These are phyloP conservation scores for Pogonomyrmex californicus DNA, from an alignment of 1,140 invertebrate species.

Conservation along the genomic window DNA sequence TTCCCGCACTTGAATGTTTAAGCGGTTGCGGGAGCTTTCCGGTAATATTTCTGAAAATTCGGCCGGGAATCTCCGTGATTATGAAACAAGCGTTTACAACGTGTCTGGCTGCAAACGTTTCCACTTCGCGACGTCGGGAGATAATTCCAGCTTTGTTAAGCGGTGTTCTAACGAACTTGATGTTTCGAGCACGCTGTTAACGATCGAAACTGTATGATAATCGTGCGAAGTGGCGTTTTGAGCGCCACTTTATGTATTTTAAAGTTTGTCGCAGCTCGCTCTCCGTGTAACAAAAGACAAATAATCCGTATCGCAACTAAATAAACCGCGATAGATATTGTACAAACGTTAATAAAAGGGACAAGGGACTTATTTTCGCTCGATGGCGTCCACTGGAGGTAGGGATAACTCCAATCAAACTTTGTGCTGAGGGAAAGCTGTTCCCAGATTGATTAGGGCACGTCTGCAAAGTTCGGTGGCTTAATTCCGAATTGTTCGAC, in stretches of 20 bases:
- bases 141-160: slow-evolving; percentile 46
- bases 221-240: slow-evolving; percentile 21
- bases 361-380: background rate
- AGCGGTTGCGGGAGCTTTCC: slow-evolving; percentile 8
- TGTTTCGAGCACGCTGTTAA: slow-evolving; percentile 37
- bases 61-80: background rate
- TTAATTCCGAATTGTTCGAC: background rate
- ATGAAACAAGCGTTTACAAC: slow-evolving; percentile 30
- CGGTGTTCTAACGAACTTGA: slow-evolving; percentile 47
- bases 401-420: background rate
- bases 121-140: slow-evolving; percentile 40
- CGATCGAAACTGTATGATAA: slow-evolving; percentile 38
- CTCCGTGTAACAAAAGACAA: too few species aligned
- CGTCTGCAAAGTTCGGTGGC: background rate
- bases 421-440: background rate
- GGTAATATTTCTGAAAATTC: slow-evolving; percentile 18
- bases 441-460: background rate
- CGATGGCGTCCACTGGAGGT: background rate
- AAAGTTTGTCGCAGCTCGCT: background rate
- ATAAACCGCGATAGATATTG: background rate
- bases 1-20: background rate
- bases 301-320: background rate
- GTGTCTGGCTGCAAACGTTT: slow-evolving; percentile 31
- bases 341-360: background rate
- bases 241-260: slow-evolving; percentile 1